phyloP scores from a whole-genome alignment of 2,888 invertebrate genomes.

The Eudasyphora cyanicolor region DNA sequence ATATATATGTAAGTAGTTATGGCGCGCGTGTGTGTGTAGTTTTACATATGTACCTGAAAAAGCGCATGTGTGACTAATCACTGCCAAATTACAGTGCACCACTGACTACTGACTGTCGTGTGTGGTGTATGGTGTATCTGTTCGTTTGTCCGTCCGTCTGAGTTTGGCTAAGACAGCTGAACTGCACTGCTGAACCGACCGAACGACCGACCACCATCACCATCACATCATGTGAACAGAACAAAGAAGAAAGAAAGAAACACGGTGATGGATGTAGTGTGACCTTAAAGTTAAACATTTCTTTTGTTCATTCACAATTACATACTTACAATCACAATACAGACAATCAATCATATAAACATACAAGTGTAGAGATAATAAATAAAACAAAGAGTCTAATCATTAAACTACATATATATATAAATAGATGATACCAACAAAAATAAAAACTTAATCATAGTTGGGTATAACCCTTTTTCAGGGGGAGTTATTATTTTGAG shows the following conservation, averaged over 20 bases:
- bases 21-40: not conserved
- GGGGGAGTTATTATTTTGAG: constrained; percentile 77
- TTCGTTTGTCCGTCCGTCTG: not conserved
- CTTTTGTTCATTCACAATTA: constrained; percentile 24
- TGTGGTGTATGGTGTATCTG: not conserved
- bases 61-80: constrained; percentile 65
- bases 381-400: not conserved
- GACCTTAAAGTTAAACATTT: constrained; percentile 31
- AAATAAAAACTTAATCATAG: constrained; percentile 57
- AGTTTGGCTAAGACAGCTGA: not conserved
- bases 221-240: not conserved
- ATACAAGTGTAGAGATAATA: not conserved
- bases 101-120: too few relatives aligned
- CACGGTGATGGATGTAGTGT: constrained; percentile 14
- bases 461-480: constrained; percentile 69
- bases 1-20: not conserved
- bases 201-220: not conserved
- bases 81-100: constrained; percentile 53
- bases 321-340: not conserved
- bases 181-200: not conserved
- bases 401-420: constrained; percentile 12
- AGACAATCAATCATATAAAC: not conserved
- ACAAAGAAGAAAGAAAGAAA: constrained; percentile 31
- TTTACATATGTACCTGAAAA: constrained; percentile 41
- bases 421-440: too few relatives aligned